Evolutionary conservation across 1,140 invertebrate species (phyloP).

Genomic region (Atopsyche davidsoni): DNA sequence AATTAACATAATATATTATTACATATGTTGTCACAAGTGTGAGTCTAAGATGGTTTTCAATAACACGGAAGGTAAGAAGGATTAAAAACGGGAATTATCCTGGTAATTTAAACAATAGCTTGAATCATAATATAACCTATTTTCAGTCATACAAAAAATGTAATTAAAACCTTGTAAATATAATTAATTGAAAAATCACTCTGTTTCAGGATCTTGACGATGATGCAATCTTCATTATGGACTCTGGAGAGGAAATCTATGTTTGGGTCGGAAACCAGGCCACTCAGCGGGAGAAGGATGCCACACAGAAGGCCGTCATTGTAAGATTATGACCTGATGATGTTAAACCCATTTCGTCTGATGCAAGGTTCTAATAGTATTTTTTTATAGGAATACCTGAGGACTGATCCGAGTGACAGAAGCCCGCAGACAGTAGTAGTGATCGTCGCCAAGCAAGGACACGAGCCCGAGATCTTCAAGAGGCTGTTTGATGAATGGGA

Average conservation of each 20-base stretch:
- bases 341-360: background rate
- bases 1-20: no score
- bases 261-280: slow-evolving; percentile 70
- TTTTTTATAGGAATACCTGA: slow-evolving; percentile 55
- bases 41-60: no score
- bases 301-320: slow-evolving; percentile 52
- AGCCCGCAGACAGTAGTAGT: slow-evolving; percentile 53
- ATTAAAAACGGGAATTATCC: no score
- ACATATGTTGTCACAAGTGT: no score
- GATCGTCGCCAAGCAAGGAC: slow-evolving; percentile 58
- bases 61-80: no score
- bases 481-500: slow-evolving; percentile 66
- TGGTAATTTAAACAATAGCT: no score
- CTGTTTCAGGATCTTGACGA: slow-evolving; percentile 61
- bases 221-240: slow-evolving; percentile 69
- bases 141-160: background rate
- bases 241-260: slow-evolving; percentile 67
- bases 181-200: background rate
- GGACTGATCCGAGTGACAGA: slow-evolving; percentile 50
- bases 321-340: slow-evolving; percentile 36
- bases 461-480: slow-evolving; percentile 63
- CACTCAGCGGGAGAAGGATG: slow-evolving; percentile 59
- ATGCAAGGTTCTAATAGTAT: background rate
- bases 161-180: background rate
- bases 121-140: no score